Base-by-base conservation (phyloP, 2,888 invertebrate species). In the Standfussiana lucernea region DNA sequence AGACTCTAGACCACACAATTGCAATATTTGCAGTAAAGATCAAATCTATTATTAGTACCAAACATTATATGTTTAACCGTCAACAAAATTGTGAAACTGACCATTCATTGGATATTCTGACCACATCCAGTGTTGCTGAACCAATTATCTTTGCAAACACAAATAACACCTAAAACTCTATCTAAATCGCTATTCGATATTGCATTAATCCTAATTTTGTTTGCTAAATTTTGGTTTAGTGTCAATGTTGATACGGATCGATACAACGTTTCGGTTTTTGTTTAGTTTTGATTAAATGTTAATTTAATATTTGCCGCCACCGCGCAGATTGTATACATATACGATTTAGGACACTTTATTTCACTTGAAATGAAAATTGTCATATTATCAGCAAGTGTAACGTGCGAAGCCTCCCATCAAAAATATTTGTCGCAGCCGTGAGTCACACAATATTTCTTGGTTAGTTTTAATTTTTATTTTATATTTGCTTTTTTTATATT, bases 81-180 rank as follows among this genome's bases (percentile, higher is more conserved):
- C 61, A 67, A 73, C 78, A 78, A 21, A 62, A 71, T 72, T 74
- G 56, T 83, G 73, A 59, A 69, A 72, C 56, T 47, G 59, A 13
- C 56, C 69, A 42, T 83, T 64, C 69, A 68, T 75, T 86, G 15
- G 75, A 64, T 70, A 86, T 86, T 40, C 83, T 61, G 10, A 83
- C 86, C 83, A 24, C 83, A 72, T 13, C 32, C 69, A 64, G 50
- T 75, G 28, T 64, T 40, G 59, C 66, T 40, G 42, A 79, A 79
- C 72, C 74, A 86, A 86, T 84, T 86, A 84, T 75, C 68, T 84
- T 75, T 42, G 72, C 59, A 75, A 75, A 86, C 68, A 77, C 77
- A 69, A 79, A 84, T 70, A 78, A 64, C 64, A 70, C 75, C 72
- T 70, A 69, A 62, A 79, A 75, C 69, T 82, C 67, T 37, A 79